Base-by-base conservation (phyloP, 2,113 vertebrate species). In the Tragelaphus imberbis region DNA sequence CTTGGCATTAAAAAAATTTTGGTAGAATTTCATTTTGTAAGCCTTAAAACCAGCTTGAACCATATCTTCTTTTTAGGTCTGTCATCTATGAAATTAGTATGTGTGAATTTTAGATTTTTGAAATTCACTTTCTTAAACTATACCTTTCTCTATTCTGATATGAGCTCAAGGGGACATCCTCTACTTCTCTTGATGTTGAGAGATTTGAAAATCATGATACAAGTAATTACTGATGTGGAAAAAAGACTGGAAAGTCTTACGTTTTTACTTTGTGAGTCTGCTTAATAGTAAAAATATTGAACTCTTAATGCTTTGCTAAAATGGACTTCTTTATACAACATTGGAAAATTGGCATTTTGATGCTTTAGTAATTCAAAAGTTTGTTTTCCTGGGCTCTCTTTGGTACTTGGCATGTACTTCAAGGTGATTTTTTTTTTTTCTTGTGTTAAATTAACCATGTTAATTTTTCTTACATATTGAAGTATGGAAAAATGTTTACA, bases 361-460 rank as follows among this genome's bases (percentile, higher is more conserved):
- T 90, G 25, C 65, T 81, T 93, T 97, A 68, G 91, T 97, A 94
- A 96, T 91, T 91, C 17, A 94, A 3, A 96, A 88, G 77, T 55
- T 96, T 89, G 30, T 63, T 84, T 80, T 97, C 77, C 80, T 95
- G 84, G 63, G 4, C 77, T 92, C 30, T 84, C 3, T 87, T 85
- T 97, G 58, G 59, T 61, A 85, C 44, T 58, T 89, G 7, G 47
- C 40, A 51, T 68, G 56, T 93, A 56, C 51, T 96, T 98, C 36
- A 90, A 68, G 49, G 30, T 90, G 44, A 28, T 92, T 91, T 86
- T 82, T 61, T 0, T 92, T 91, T 86, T 89, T 94, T 7, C 80
- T 93, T 63, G 1, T 85, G 10, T 85, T 71, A 21, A 23, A 79
- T 63, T 47, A 93, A 44, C 61, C 19, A 3, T 81, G 65, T 87